These are phyloP conservation scores for Scartelaos histophorus DNA, from an alignment of 2,113 vertebrate species.

Conservation along the genomic window DNA sequence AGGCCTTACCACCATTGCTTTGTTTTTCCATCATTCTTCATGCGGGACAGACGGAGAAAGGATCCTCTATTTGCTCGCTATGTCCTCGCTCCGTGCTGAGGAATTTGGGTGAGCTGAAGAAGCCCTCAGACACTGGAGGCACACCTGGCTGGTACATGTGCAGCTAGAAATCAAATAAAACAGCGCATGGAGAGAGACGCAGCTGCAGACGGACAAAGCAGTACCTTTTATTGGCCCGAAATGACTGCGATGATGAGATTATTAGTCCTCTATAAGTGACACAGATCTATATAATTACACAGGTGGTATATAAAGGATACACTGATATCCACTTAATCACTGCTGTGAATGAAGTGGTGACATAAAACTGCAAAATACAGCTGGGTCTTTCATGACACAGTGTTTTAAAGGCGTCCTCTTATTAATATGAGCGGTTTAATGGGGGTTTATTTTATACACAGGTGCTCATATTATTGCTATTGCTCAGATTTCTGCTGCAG, in stretches of 20 bases:
- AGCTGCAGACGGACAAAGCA: constrained; percentile 51
- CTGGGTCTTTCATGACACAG: not conserved
- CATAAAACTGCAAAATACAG: not conserved
- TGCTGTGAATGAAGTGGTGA: constrained; percentile 5
- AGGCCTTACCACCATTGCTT: constrained; percentile 6
- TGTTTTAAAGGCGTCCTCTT: no score
- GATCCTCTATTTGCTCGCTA: constrained; percentile 47
- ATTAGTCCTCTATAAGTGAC: constrained; percentile 33
- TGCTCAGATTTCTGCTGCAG: no score
- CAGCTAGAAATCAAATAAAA: constrained; percentile 53
- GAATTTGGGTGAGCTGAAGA: constrained; percentile 67
- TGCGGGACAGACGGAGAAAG: constrained; percentile 55
- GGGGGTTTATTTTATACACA: no score
- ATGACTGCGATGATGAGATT: constrained; percentile 38
- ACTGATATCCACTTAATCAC: constrained; percentile 4
- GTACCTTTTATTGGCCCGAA: constrained; percentile 36
- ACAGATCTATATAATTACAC: constrained; percentile 38
- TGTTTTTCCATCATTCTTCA: constrained; percentile 65
- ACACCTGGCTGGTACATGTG: constrained; percentile 69
- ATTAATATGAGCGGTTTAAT: no score
- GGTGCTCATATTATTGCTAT: no score
- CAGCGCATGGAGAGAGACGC: constrained; percentile 40
- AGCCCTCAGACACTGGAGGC: constrained; percentile 45
- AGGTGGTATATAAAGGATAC: constrained; percentile 41
- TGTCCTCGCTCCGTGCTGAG: constrained; percentile 44